phyloP scores from a whole-genome alignment of 2,888 invertebrate species.

The Tetranychus piercei region DNA sequence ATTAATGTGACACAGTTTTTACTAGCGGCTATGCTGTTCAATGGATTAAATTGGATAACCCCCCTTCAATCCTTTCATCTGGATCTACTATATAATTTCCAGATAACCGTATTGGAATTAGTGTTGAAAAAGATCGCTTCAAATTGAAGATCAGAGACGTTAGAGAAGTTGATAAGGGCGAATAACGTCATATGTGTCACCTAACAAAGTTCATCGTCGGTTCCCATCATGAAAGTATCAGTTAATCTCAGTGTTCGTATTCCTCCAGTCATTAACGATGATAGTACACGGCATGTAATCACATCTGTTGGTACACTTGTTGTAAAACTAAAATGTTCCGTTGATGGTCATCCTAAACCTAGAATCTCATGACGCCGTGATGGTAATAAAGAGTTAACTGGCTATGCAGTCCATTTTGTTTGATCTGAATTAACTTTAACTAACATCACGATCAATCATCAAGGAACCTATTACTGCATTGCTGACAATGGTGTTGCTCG shows the following conservation, averaged over 20 bases:
- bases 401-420: constrained; percentile 24
- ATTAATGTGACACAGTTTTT: constrained; percentile 79
- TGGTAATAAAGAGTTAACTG: constrained; percentile 76
- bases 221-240: constrained; percentile 41
- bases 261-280: constrained; percentile 77
- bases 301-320: constrained; percentile 22
- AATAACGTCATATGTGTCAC: constrained; percentile 73
- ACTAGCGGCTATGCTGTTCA: constrained; percentile 63
- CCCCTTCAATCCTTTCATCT: constrained; percentile 6
- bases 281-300: constrained; percentile 65
- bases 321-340: constrained; percentile 45
- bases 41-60: constrained; percentile 49
- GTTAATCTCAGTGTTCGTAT: constrained; percentile 32
- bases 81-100: background rate
- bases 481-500: constrained; percentile 34
- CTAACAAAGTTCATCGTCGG: constrained; percentile 59
- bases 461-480: constrained; percentile 82
- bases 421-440: constrained; percentile 53
- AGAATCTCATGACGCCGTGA: constrained; percentile 72
- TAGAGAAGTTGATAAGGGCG: constrained; percentile 76
- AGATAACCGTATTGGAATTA: background rate
- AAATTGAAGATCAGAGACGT: constrained; percentile 42
- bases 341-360: constrained; percentile 65
- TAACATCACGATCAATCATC: constrained; percentile 61
- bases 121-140: background rate